These are phyloP conservation scores for Aelia acuminata DNA, from an alignment of 2,888 invertebrate species.

Conservation along the genomic window DNA sequence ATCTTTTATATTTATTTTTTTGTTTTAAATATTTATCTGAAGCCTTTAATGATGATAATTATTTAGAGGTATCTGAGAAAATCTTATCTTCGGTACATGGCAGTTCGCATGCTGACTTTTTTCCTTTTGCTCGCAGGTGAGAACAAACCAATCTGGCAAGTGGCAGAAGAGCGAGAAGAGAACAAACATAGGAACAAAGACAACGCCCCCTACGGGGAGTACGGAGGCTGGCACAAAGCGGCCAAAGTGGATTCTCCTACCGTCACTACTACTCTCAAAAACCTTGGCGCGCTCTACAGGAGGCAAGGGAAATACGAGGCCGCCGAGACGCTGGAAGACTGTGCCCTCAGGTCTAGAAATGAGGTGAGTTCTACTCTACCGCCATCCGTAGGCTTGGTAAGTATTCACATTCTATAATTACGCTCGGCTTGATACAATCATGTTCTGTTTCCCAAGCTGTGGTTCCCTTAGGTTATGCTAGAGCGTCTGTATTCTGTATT, in stretches of 20 bases:
- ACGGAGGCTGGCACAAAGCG: constrained; percentile 98
- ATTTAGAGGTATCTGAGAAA: constrained; percentile 63
- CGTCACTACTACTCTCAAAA: constrained; percentile 97
- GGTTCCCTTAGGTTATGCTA: constrained; percentile 23
- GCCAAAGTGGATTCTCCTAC: constrained; percentile 98
- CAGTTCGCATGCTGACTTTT: constrained; percentile 59
- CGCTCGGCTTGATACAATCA: constrained; percentile 4
- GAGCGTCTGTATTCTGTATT: not conserved
- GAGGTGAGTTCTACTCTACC: constrained; percentile 76
- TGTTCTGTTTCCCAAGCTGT: not conserved
- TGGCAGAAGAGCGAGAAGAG: constrained; percentile 98
- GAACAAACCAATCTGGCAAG: constrained; percentile 97
- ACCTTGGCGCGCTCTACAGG: constrained; percentile 97
- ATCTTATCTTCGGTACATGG: constrained; percentile 66
- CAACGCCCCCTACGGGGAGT: constrained; percentile 91
- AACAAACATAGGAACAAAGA: constrained; percentile 92
- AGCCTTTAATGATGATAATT: not conserved
- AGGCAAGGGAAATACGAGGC: constrained; percentile 98
- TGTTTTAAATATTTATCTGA: not conserved
- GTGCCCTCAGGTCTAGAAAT: constrained; percentile 95
- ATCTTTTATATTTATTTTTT: not conserved
- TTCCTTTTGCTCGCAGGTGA: constrained; percentile 75
- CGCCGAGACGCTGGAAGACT: constrained; percentile 98
- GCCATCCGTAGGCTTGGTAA: constrained; percentile 49
- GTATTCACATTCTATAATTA: constrained; percentile 38